A percentile compares a stretch with the other conserved stretches of the same genome.
These are phyloP conservation scores for Cydia splendana DNA, from an alignment of 1,140 invertebrate genomes.

Conservation along the genomic window DNA sequence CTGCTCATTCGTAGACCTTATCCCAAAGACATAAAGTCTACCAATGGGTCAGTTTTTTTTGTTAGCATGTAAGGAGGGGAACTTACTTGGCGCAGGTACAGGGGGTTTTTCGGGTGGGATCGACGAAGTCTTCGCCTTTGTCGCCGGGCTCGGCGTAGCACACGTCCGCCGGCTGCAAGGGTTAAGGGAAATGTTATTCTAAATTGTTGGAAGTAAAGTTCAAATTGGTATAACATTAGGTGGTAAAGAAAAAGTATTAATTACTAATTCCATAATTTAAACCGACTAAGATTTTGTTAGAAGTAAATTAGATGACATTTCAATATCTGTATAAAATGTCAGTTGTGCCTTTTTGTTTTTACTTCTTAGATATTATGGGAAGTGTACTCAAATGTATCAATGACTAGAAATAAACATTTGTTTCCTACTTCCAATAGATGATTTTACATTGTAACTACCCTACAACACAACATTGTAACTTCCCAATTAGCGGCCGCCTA, in stretches of 20 bases:
- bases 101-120: conserved; percentile 89
- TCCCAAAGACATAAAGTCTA: not conserved
- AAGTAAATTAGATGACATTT: conserved; percentile 27
- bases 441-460: too few relatives aligned
- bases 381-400: conserved; percentile 57
- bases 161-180: conserved; percentile 78
- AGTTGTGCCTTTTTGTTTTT: conserved; percentile 8
- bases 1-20: not conserved
- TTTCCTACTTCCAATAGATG: conserved; percentile 60
- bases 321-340: not conserved
- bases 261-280: too few relatives aligned
- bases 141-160: conserved; percentile 61
- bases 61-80: conserved; percentile 28
- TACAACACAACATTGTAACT: not conserved
- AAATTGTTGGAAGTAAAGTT: not conserved
- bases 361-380: conserved; percentile 52
- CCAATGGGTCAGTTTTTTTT: conserved; percentile 22
- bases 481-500: too few relatives aligned
- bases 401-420: conserved; percentile 43
- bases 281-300: conserved; percentile 3
- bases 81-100: conserved; percentile 90
- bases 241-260: too few relatives aligned
- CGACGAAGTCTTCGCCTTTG: conserved; percentile 87
- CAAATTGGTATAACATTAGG: not conserved
- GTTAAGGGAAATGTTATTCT: not conserved